Base-by-base conservation (phyloP, 2,797 vertebrate species). In the Notolepis coatsorum region DNA sequence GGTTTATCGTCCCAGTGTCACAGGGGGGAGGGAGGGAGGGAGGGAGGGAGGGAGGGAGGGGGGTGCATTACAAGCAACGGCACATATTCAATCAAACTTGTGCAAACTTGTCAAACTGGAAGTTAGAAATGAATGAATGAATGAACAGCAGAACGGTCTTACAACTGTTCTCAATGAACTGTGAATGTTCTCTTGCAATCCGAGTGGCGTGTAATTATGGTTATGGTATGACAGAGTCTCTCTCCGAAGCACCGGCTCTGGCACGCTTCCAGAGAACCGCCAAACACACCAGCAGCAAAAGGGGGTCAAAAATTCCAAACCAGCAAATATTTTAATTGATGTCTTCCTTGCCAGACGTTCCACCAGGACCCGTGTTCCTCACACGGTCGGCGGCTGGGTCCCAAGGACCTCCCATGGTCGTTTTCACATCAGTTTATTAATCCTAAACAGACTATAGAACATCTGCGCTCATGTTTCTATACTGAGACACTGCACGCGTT, bases 181-280 rank as follows among this genome's bases (percentile, higher is more conserved):
- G 70, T 67, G 67, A 85, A 74, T 47, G 74, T 68, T 80, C 76
- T 63, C 72, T 76, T 73, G 76, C 66, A 73, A 78, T 66, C 63
- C 43, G 86, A 92, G 77, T 88, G 73, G 79, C 68, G 72, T 85
- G 80, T 87, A 89, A 91, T 88, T 84, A 91, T 65, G 87, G 77
- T 88, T 84, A 91, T 65, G 87, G 77, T 78, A 86, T 55, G 84
- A 82, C 81, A 87, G 88, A 82, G 80, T 63, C 71, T 86, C 79
- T 89, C 82, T 31, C 15, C 53, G 37, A 33, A 69, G 78, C 80
- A 75, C 81, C 33, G 70, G 78, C 84, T 20, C 50, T 87, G 87
- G 90, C 88, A 80, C 63, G 73, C 75, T 87, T 91, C 92, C 79
- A 79, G 74, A 68, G 84, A 90, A 89, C 84, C 84, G 88, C 85